phyloP scores from a whole-genome alignment of 1,140 invertebrate genomes.

The Oncopeltus fasciatus region DNA sequence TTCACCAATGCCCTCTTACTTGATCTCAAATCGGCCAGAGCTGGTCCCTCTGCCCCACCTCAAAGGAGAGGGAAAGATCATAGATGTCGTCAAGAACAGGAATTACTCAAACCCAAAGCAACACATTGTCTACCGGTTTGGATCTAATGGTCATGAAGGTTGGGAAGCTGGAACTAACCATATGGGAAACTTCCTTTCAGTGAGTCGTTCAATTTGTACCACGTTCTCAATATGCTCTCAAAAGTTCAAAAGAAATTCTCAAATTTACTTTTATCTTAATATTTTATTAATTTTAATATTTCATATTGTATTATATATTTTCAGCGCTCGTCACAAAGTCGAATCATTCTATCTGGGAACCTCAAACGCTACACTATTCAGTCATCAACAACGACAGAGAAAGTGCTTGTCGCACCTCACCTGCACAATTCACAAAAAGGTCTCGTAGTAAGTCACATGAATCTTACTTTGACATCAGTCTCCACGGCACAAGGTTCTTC shows the following conservation, averaged over 20 bases:
- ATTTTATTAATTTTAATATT: too few relatives aligned
- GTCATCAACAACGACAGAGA: constrained; percentile 41
- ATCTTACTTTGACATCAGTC: constrained; percentile 34
- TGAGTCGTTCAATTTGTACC: too few relatives aligned
- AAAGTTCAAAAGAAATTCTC: too few relatives aligned
- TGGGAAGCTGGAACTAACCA: constrained; percentile 39
- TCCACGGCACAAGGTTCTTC: constrained; percentile 21
- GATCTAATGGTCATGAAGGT: constrained; percentile 35
- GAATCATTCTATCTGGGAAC: constrained; percentile 37
- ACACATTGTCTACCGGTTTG: constrained; percentile 42
- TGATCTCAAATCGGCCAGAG: constrained; percentile 32
- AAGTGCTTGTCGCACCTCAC: constrained; percentile 38
- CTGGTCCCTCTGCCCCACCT: constrained; percentile 34
- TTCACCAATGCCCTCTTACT: constrained; percentile 36
- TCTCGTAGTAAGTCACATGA: constrained; percentile 41
- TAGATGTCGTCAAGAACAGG: constrained; percentile 48
- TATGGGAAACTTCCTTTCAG: constrained; percentile 40
- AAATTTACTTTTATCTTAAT: too few relatives aligned
- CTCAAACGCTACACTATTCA: constrained; percentile 42
- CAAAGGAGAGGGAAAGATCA: constrained; percentile 34
- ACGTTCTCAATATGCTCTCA: constrained; percentile 36
- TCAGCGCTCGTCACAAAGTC: constrained; percentile 36
- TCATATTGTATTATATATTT: constrained; percentile 4
- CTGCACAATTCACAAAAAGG: constrained; percentile 35
- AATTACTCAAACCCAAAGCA: constrained; percentile 46